Percentiles rank a stretch among this genome's conserved stretches.
phyloP scores from a whole-genome alignment of 2,113 vertebrate genomes.

The Indri indri region DNA sequence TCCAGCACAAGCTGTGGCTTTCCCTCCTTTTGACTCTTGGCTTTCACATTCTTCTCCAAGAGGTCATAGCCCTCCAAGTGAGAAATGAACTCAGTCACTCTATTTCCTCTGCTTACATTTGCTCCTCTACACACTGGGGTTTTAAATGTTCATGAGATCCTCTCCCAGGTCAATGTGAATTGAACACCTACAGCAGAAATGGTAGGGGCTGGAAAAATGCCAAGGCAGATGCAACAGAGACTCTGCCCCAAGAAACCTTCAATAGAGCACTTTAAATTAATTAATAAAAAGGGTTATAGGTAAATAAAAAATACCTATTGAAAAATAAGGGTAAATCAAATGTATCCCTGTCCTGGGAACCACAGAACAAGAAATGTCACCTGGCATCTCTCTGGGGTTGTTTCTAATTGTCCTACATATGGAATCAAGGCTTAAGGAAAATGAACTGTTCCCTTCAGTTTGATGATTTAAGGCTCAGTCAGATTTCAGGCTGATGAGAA shows the following conservation, averaged over 20 bases:
- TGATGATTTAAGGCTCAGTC: slow-evolving; percentile 21
- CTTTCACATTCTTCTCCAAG: not conserved
- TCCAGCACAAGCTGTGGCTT: not conserved
- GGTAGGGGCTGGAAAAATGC: not conserved
- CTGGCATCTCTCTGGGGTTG: not conserved
- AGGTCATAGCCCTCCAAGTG: not conserved
- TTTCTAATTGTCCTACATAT: not conserved
- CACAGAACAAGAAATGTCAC: not conserved
- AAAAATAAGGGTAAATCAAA: not conserved
- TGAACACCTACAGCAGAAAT: not conserved
- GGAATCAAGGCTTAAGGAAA: slow-evolving; percentile 8
- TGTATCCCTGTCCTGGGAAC: not conserved
- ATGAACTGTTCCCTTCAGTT: not conserved
- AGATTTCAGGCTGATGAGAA: not conserved
- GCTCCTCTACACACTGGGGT: not conserved
- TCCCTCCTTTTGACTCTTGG: not conserved
- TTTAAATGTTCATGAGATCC: not conserved
- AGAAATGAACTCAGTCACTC: not conserved
- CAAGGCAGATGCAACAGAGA: not conserved
- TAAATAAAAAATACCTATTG: not conserved
- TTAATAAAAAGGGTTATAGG: not conserved
- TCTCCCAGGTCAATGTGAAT: not conserved
- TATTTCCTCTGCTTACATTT: not conserved
- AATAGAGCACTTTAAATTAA: not conserved
- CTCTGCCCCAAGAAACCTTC: not conserved